Evolutionary conservation across 2,888 invertebrate species (phyloP), one percentile per base, ranked within the genome.

Genomic region (Protonemura montana): DNA sequence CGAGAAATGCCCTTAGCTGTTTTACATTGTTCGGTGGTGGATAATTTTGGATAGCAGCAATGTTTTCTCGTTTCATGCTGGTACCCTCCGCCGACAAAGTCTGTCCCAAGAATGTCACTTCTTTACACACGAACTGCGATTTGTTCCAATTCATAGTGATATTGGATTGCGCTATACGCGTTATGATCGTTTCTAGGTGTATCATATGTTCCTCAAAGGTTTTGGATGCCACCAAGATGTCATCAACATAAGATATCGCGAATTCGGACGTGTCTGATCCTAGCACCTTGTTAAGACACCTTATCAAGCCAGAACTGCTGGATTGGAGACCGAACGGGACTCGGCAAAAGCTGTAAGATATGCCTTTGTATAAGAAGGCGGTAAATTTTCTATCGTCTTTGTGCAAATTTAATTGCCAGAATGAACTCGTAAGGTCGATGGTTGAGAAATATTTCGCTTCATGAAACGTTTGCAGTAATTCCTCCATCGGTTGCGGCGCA

Each of bases 91-190:
- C 85, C 10, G 86, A 82, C 25, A 90, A 88, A 0, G 89, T 78
- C 76, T 89, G 89, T 10, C 90, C 90, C 7, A 90, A 86, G 83
- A 89, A 89, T 1, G 87, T 77, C 0, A 90, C 87, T 77, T 88
- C 86, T 10, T 76, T 35, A 25, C 86, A 81, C 0, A 87, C 88
- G 87, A 90, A 89, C 0, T 87, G 77, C 0, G 85, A 86, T 80
- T 85, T 86, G 0, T 83, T 42, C 30, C 28, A 35, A 35, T 86
- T 86, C 7, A 80, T 10, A 0, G 81, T 85, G 25, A 85, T 80
- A 5, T 35, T 35, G 0, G 35, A 30, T 21, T 82, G 25, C 6
- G 26, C 21, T 41, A 82, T 5, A 3, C 82, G 82, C n/a, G 26
- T 41, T 13, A 86, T 25, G 6, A 86, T 21, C 0, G 26, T 35